Conservation (phyloP, 2,113 vertebrate genomes). For the Aphyosemion australe region DNA sequence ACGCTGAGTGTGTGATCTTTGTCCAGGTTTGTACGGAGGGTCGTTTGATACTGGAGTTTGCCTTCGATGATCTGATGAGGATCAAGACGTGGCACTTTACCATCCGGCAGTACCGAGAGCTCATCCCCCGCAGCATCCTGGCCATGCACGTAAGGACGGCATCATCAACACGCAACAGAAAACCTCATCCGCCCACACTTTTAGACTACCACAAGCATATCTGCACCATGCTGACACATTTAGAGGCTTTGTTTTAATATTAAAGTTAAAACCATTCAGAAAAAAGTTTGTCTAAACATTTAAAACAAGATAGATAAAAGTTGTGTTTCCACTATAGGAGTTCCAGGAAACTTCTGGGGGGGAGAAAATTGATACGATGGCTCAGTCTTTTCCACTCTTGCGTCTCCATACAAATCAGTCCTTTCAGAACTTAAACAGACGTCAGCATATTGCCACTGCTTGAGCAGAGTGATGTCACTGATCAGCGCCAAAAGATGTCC, state of each 20-base stretch:
- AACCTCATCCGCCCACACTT: background rate
- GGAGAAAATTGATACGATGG: no score
- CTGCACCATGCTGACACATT: constrained; percentile 33
- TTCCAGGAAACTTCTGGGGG: no score
- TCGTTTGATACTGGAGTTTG: constrained; percentile 97
- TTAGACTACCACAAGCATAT: constrained; percentile 31
- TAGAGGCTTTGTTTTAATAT: constrained; percentile 23
- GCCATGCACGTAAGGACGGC: constrained; percentile 95
- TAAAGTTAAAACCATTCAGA: no score
- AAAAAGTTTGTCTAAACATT: no score
- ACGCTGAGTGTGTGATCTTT: constrained; percentile 57
- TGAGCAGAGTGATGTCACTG: no score
- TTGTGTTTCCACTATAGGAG: no score
- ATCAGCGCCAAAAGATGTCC: no score
- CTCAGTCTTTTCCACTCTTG: no score
- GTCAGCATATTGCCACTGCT: no score
- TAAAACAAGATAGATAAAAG: no score
- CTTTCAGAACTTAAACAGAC: no score
- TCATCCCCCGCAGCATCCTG: constrained; percentile 97
- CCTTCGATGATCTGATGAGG: constrained; percentile 99
- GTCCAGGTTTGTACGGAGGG: constrained; percentile 97
- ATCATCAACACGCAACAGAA: constrained; percentile 33
- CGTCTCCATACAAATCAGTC: no score
- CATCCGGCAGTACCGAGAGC: constrained; percentile 97
- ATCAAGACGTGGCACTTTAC: constrained; percentile 99